Evolutionary conservation across 1,140 invertebrate genomes (phyloP).

Genomic region (Penaeus chinensis): DNA sequence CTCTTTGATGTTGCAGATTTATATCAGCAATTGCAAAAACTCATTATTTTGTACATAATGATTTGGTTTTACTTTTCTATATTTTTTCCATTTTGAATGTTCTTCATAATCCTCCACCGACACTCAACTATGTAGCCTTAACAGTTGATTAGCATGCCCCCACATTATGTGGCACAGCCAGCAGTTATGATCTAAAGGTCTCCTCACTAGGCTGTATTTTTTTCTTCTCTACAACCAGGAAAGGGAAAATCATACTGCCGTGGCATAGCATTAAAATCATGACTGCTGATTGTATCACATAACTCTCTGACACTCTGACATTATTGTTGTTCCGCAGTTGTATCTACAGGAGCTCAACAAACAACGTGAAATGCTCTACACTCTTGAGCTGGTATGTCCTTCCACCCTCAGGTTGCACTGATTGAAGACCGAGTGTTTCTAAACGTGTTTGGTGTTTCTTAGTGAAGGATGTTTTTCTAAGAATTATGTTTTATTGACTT

Average conservation of each 20-base stretch:
- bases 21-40: too few relatives aligned
- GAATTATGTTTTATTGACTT: background rate
- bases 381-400: slow-evolving; percentile 81
- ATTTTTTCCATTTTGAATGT: background rate
- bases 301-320: slow-evolving; percentile 56
- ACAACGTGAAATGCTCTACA: slow-evolving; percentile 85
- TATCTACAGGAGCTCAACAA: slow-evolving; percentile 90
- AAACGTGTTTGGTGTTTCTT: background rate
- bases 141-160: slow-evolving; percentile 51
- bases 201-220: background rate
- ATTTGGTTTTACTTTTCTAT: too few relatives aligned
- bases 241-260: background rate
- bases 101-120: slow-evolving; percentile 31
- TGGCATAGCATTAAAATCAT: background rate
- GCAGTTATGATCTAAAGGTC: background rate
- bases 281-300: slow-evolving; percentile 39
- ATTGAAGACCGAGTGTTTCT: background rate
- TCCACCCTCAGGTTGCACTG: slow-evolving; percentile 33
- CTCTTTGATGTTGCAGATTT: too few relatives aligned
- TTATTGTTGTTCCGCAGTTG: slow-evolving; percentile 72
- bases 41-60: too few relatives aligned
- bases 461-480: background rate
- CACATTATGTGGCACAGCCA: slow-evolving; percentile 29
- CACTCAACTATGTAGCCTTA: slow-evolving; percentile 39
- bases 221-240: background rate